Conservation (phyloP, 2,888 invertebrate genomes). For the Uloborus plumipes region DNA sequence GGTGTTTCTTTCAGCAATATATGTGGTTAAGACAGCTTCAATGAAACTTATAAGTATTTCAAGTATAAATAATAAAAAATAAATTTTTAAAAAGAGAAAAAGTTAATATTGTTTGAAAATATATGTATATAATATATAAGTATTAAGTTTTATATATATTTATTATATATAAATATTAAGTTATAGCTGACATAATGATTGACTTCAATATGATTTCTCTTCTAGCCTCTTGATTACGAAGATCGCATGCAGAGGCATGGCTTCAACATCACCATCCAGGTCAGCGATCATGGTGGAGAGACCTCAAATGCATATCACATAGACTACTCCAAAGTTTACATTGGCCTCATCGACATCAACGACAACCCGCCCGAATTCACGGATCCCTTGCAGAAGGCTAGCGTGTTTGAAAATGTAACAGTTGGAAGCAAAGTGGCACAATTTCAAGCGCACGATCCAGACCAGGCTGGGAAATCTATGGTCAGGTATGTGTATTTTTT, state of each 20-base stretch:
- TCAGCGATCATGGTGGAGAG: slow-evolving; percentile 67
- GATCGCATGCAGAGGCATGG: slow-evolving; percentile 94
- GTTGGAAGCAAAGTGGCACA: slow-evolving; percentile 70
- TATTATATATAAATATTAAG: too few relatives aligned
- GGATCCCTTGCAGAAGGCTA: slow-evolving; percentile 78
- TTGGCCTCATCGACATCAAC: slow-evolving; percentile 89
- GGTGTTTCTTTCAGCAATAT: too few relatives aligned
- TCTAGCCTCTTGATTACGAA: slow-evolving; percentile 90
- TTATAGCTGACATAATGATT: background rate
- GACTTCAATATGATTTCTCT: background rate
- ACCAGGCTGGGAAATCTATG: slow-evolving; percentile 71
- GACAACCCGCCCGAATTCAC: slow-evolving; percentile 97
- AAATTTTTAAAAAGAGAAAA: too few relatives aligned
- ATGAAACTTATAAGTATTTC: too few relatives aligned
- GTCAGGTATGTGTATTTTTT: slow-evolving; percentile 60
- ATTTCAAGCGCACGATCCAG: slow-evolving; percentile 72
- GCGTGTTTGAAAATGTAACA: slow-evolving; percentile 70
- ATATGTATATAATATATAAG: too few relatives aligned
- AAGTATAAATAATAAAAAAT: too few relatives aligned
- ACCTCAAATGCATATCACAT: slow-evolving; percentile 80
- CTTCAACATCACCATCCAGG: slow-evolving; percentile 87
- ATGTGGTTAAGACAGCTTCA: too few relatives aligned
- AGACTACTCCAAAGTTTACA: slow-evolving; percentile 94
- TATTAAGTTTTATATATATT: too few relatives aligned
- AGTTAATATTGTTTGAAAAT: too few relatives aligned